Evolutionary conservation across 2,113 vertebrate genomes (phyloP).

Genomic region (Pterocles burchelli): DNA sequence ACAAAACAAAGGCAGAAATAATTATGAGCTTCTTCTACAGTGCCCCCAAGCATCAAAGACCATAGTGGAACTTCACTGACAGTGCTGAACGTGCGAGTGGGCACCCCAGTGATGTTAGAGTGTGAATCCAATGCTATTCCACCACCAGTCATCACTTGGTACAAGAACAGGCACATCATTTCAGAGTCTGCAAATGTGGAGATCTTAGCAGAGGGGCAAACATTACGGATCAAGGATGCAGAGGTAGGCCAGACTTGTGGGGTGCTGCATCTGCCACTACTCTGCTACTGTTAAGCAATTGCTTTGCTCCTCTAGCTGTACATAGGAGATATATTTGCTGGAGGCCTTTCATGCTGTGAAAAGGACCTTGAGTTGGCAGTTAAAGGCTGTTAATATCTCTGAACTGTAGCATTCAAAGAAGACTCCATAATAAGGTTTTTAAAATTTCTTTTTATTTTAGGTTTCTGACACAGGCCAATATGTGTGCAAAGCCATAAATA

Average conservation of each 20-base stretch:
- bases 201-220: constrained; percentile 81
- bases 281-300: neutral
- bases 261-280: neutral
- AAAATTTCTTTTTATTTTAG: constrained; percentile 73
- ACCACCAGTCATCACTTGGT: constrained; percentile 90
- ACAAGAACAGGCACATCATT: constrained; percentile 85
- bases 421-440: neutral
- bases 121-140: constrained; percentile 93
- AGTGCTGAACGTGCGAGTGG: constrained; percentile 80
- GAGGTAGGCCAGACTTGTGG: constrained; percentile 79
- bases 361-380: neutral
- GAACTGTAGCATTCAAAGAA: neutral
- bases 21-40: constrained; percentile 67
- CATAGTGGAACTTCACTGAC: constrained; percentile 78
- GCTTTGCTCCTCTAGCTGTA: neutral
- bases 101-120: constrained; percentile 77
- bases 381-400: neutral
- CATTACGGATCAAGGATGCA: constrained; percentile 79
- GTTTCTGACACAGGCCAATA: constrained; percentile 96
- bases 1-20: neutral
- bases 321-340: neutral
- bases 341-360: neutral
- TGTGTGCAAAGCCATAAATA: constrained; percentile 92
- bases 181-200: constrained; percentile 76
- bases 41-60: constrained; percentile 92